Percentiles rank a stretch among this genome's conserved stretches.
These are phyloP conservation scores for Xiphias gladius DNA, from an alignment of 2,113 vertebrate genomes.

Conservation along the genomic window DNA sequence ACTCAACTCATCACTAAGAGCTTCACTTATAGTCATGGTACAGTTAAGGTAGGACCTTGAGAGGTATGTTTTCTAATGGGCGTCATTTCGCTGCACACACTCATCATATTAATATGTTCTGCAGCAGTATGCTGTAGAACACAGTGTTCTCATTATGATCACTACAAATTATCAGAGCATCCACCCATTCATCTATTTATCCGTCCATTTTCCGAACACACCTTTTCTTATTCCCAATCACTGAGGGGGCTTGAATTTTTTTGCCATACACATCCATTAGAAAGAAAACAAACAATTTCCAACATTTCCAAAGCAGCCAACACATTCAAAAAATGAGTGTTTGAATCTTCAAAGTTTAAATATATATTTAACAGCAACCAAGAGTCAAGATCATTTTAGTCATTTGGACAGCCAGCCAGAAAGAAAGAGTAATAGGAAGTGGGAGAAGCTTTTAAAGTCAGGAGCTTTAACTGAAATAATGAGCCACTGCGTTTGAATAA, in stretches of 20 bases:
- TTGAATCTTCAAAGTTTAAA: constrained; percentile 2
- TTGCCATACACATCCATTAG: not conserved
- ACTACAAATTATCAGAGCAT: constrained; percentile 17
- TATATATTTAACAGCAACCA: constrained; percentile 10
- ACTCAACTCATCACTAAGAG: not conserved
- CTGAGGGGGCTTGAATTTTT: too few species aligned
- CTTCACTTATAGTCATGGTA: not conserved
- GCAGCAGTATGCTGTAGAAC: constrained; percentile 22
- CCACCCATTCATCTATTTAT: constrained; percentile 9
- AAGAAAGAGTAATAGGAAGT: constrained; percentile 5
- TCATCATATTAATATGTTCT: not conserved
- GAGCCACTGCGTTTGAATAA: not conserved
- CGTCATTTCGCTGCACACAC: constrained; percentile 8
- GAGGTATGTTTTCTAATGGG: not conserved
- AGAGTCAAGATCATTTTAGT: not conserved
- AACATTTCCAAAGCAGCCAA: constrained; percentile 14
- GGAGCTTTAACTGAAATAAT: constrained; percentile 24
- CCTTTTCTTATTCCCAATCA: not conserved
- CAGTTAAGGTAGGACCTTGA: constrained; percentile 13
- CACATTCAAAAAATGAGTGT: not conserved
- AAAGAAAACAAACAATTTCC: too few species aligned
- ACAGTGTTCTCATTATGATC: constrained; percentile 26
- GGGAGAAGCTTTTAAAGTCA: not conserved
- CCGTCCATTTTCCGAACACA: not conserved
- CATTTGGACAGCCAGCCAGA: constrained; percentile 20